phyloP scores from a whole-genome alignment of 1,140 invertebrate species.

The Bombus consobrinus region DNA sequence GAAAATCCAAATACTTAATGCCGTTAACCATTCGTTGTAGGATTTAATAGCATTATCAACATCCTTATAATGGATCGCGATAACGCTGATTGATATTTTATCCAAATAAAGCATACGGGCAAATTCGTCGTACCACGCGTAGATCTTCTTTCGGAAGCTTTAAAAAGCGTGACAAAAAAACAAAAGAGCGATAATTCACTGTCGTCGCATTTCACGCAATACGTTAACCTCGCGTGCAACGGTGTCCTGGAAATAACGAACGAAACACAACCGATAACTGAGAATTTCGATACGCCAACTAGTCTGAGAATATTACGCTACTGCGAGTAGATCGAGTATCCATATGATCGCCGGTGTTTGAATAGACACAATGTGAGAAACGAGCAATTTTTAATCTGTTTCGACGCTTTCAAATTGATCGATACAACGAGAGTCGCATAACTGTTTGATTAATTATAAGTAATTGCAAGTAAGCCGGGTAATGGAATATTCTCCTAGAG shows the following conservation, averaged over 20 bases:
- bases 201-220: not conserved
- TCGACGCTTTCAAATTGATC: no score
- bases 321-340: no score
- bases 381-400: no score
- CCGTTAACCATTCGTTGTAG: not conserved
- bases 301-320: no score
- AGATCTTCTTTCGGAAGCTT: not conserved
- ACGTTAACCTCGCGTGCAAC: not conserved
- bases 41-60: no score
- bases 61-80: not conserved
- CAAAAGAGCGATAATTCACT: not conserved
- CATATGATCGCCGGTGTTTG: no score
- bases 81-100: not conserved
- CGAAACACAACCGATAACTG: conserved; percentile 10
- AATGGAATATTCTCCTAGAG: no score
- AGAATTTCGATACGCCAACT: no score
- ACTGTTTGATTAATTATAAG: no score
- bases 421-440: no score
- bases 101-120: not conserved
- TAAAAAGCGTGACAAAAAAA: not conserved
- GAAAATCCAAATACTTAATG: not conserved
- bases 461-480: no score
- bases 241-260: conserved; percentile 8
- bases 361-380: no score
- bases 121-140: not conserved